Base-by-base conservation (phyloP, 2,888 invertebrate genomes). In the Euphydryas editha region DNA sequence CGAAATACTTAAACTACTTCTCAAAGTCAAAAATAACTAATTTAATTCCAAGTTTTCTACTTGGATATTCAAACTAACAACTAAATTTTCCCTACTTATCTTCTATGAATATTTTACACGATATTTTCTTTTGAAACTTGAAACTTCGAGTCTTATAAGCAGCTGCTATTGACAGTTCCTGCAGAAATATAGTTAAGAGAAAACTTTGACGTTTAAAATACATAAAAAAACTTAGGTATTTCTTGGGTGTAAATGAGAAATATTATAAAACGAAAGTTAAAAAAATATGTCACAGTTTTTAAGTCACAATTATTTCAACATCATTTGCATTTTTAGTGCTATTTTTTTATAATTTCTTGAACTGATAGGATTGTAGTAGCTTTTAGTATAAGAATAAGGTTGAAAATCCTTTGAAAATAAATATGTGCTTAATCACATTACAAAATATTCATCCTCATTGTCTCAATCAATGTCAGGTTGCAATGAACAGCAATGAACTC, bases 141-240 rank as follows among this genome's bases (percentile, higher is more conserved):
- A 67, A 67, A 65, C 71, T 77, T 56, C 69, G 70, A 75, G 73
- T 73, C 62, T 77, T 70, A 73, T 75, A 74, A 72, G 75, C 73
- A 65, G 67, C 79, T 81, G 81, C 73, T 77, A 81, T 79, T 82
- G 81, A 76, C 79, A 81, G 78, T 63, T 67, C 20, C 65, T 61
- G 62, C 62, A 61, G 56, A 58, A 71, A 69, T 69, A 68, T 70
- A 70, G 65, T 65, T 60, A 66, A 62, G 63, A 30, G 60, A 46
- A 62, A 61, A 67, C 64, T 67, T 64, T 59, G 11, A 42, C 59
- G 24, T 47, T 39, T 21, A 44, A 56, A 49, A 30, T 18, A 58
- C 36, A 54, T 60, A 36, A n/a, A 51, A 58, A 68, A 54, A 64
- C 15, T 7, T 7, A 30, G 6, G n/a, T 59, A 24, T 56, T 36